Evolutionary conservation across 2,113 vertebrate genomes (phyloP), one percentile per base, ranked within the genome.

Genomic region (Dolichallabes microphthalmus): DNA sequence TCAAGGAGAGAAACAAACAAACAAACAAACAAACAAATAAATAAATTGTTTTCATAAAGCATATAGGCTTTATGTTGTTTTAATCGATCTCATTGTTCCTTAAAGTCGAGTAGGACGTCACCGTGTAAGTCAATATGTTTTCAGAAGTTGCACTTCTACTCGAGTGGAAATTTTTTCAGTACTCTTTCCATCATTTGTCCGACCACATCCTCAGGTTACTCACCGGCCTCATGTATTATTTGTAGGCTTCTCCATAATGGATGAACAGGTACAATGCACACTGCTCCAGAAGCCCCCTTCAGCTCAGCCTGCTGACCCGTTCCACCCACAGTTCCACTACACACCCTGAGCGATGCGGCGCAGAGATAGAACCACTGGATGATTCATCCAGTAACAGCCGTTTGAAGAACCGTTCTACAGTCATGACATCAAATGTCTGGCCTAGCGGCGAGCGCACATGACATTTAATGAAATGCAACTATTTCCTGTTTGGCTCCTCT

Each of bases 211-310:
- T 95, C 93, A 88, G 92, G 92, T 95, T 95, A 94, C 94, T 92
- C 92, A 93, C 89, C 86, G 85, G 74, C 85, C 90, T 93, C 94
- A 95, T 95, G 83, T 87, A 95, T 95, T 94, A 95, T 95, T 95
- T 87, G 92, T 90, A 87, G 71, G 35, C 87, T 92, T 91, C 91
- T 95, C 76, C 89, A 94, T 94, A 90, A 94, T 95, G 84, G 80
- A 95, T 92, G 89, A 90, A 87, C 87, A 90, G 92, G 92, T 93
- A 94, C 93, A 94, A 93, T 94, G 90, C 90, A 88, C 89, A 88
- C 63, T 39, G 90, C 85, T 90, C 86, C 79, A 87, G 87, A 88
- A 84, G 83, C 74, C 74, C 75, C 83, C 73, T 9, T 22, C 50
- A 87, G 86, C 85, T 77, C 69, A 61, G 86, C 39, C 61, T 83